These are phyloP conservation scores for Drosophila suboccidentalis DNA, from an alignment of 2,888 invertebrate species.

Conservation along the genomic window DNA sequence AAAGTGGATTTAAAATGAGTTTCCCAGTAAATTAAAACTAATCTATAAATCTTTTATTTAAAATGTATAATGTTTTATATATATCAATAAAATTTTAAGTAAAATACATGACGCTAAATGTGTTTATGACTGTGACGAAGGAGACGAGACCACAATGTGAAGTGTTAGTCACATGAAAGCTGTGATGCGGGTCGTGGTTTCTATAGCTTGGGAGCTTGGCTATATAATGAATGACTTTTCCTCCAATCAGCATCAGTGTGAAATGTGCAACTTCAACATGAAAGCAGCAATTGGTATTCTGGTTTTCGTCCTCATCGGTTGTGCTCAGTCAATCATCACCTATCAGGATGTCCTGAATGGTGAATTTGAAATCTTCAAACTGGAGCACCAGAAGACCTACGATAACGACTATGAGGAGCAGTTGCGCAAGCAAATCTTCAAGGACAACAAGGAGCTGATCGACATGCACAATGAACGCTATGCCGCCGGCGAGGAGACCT, in stretches of 20 bases:
- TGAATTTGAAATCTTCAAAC: slow-evolving; percentile 11
- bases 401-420: slow-evolving; percentile 90
- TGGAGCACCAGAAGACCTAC: slow-evolving; percentile 89
- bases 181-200: background rate
- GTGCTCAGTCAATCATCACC: slow-evolving; percentile 2
- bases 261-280: slow-evolving; percentile 8
- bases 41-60: too few species aligned
- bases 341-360: slow-evolving; percentile 1
- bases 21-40: background rate
- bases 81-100: background rate
- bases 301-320: background rate
- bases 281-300: slow-evolving; percentile 6
- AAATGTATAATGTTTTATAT: background rate
- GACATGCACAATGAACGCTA: slow-evolving; percentile 92
- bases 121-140: background rate
- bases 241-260: background rate
- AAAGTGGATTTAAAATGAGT: background rate
- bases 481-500: slow-evolving; percentile 89
- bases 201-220: background rate
- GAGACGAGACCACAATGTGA: background rate
- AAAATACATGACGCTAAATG: background rate
- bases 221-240: slow-evolving; percentile 2
- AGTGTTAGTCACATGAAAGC: background rate
- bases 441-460: slow-evolving; percentile 93
- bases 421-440: slow-evolving; percentile 94